Evolutionary conservation across 2,888 invertebrate genomes (phyloP).

Genomic region (Pseudococcus longispinus): DNA sequence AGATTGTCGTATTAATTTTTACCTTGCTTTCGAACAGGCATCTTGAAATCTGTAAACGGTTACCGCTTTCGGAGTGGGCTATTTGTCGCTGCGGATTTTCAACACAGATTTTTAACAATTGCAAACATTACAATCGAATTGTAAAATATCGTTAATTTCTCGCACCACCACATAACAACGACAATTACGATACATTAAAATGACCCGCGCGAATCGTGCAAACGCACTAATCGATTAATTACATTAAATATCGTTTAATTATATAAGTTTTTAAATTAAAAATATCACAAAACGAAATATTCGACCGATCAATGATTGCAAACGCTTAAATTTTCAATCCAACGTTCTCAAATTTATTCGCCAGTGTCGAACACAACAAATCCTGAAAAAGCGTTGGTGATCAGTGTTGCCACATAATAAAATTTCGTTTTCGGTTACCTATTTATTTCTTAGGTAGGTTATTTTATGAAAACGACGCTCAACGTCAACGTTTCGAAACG

Average conservation of each 20-base stretch:
- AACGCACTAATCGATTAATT: neutral
- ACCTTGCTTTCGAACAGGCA: constrained; percentile 57
- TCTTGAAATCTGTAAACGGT: constrained; percentile 19
- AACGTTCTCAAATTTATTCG: constrained; percentile 25
- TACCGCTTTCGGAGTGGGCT: neutral
- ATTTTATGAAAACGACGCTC: neutral
- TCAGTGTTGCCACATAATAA: neutral
- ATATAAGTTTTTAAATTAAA: constrained; percentile 15
- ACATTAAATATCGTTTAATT: neutral
- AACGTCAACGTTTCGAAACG: neutral
- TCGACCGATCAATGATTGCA: constrained; percentile 51
- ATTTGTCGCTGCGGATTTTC: neutral
- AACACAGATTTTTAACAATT: constrained; percentile 11
- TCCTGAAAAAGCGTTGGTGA: neutral
- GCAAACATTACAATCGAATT: constrained; percentile 18
- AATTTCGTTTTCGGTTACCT: neutral
- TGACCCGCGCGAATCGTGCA: neutral
- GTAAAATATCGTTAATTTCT: constrained; percentile 9
- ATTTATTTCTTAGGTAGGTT: neutral
- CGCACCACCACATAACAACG: constrained; percentile 33
- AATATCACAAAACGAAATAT: constrained; percentile 33
- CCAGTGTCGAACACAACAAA: constrained; percentile 40
- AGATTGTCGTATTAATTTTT: neutral
- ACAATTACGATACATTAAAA: neutral
- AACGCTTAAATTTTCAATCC: constrained; percentile 47